Evolutionary conservation across 2,797 vertebrate genomes (phyloP), one percentile per base, ranked within the genome.

Genomic region (Rhyacichthys aspro): DNA sequence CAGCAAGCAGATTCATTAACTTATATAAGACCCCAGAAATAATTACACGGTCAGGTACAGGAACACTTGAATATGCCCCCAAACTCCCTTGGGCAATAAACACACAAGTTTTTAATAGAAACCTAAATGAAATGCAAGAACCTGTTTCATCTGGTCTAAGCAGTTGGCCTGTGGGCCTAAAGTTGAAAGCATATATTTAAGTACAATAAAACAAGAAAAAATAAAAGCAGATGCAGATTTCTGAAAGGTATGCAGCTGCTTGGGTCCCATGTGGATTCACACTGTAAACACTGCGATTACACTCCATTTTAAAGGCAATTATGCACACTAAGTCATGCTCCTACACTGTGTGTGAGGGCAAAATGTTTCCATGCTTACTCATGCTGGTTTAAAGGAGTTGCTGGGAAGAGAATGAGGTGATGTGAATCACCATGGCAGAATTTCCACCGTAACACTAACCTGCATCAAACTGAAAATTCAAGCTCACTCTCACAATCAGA

Each of bases 261-360:
- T 7, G 17, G 42, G 50, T 68, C 52, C 46, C 9, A 3, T 44
- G 53, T 69, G 58, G 48, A 55, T 72, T 79, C 70, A 48, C 58
- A 62, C 62, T 19, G 3, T 58, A 34, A 77, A 74, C 57, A 42
- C 65, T 43, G 53, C 41, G 39, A 86, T 80, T 84, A 72, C 68
- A 45, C 65, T 58, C 47, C 54, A 73, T 82, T 75, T 81, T 55
- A 57, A 52, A 52, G 43, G 58, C 73, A 84, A 82, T 85, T 78
- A 79, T 63, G 45, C 59, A 52, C 23, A 63, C 41, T 56, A 67
- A 74, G 46, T 59, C 66, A 62, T 50, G 43, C 52, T 68, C 16
- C 54, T 14, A 1, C 41, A 23, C 17, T 46, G 34, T 41, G 19
- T 70, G 38, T 55, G 60, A 68, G 50, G 16, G 45, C 62, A 68